phyloP scores from a whole-genome alignment of 2,888 invertebrate genomes.

The Lycia hirtaria region DNA sequence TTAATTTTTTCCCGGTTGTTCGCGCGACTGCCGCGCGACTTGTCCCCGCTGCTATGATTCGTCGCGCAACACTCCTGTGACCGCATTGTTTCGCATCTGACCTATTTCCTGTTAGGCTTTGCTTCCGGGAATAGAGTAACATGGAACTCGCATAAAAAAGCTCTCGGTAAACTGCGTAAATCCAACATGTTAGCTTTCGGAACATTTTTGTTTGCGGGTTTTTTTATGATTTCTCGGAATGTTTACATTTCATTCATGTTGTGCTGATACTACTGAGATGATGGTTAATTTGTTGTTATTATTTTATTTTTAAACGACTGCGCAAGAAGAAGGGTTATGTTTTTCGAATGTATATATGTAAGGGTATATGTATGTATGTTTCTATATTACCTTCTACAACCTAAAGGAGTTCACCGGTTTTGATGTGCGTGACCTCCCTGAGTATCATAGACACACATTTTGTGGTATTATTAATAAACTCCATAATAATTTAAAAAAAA shows the following conservation, averaged over 20 bases:
- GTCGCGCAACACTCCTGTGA: neutral
- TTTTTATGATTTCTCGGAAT: neutral
- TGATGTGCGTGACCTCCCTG: too few relatives aligned
- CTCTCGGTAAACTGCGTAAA: neutral
- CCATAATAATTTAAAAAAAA: too few relatives aligned
- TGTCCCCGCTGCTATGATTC: neutral
- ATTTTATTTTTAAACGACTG: too few relatives aligned
- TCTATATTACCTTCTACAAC: too few relatives aligned
- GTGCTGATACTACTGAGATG: neutral
- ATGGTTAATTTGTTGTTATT: too few relatives aligned
- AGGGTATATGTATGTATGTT: too few relatives aligned
- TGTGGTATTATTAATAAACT: too few relatives aligned
- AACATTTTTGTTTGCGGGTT: neutral
- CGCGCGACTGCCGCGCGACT: constrained; percentile 13
- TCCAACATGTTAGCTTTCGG: neutral
- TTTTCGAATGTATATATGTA: too few relatives aligned
- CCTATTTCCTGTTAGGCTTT: constrained; percentile 44
- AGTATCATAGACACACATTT: too few relatives aligned
- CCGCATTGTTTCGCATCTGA: constrained; percentile 35
- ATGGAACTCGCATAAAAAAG: constrained; percentile 4
- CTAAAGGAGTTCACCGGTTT: too few relatives aligned
- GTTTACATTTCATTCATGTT: neutral
- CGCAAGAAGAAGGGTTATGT: too few relatives aligned
- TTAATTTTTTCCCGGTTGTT: constrained; percentile 57
- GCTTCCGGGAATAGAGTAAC: constrained; percentile 15